These are phyloP conservation scores for Samia ricini DNA, from an alignment of 1,140 invertebrate genomes.

Conservation along the genomic window DNA sequence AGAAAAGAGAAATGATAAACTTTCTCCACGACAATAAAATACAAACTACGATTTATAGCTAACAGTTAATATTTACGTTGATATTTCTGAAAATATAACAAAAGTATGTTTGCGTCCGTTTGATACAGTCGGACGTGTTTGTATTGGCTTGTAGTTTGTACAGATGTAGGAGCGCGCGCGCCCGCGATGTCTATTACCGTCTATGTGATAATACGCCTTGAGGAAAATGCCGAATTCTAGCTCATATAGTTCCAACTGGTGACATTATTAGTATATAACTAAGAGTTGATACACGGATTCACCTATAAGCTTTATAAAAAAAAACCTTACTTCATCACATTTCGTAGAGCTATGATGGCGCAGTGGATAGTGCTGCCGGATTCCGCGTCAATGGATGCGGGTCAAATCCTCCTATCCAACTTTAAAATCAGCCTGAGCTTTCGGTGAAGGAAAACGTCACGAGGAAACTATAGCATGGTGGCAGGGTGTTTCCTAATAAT, in stretches of 20 bases:
- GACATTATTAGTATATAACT: conserved; percentile 32
- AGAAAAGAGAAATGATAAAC: not conserved
- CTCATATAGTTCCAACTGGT: conserved; percentile 31
- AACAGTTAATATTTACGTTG: conserved; percentile 2
- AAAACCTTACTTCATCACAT: no score
- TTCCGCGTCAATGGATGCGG: no score
- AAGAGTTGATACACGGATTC: conserved; percentile 1
- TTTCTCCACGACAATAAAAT: not conserved
- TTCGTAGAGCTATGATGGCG: no score
- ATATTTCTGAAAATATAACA: conserved; percentile 5
- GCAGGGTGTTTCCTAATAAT: no score
- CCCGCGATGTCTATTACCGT: conserved; percentile 48
- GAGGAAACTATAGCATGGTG: no score
- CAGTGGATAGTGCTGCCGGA: no score
- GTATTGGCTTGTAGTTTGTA: conserved; percentile 25
- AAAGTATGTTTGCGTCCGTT: not conserved
- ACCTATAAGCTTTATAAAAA: not conserved
- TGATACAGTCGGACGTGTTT: not conserved
- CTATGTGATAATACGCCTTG: conserved; percentile 47
- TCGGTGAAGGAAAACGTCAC: no score
- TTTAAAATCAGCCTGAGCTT: no score
- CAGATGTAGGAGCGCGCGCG: conserved; percentile 33
- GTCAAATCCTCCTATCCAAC: no score
- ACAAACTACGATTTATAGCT: not conserved
- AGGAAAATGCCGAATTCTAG: conserved; percentile 56